Evolutionary conservation across 2,797 vertebrate species (phyloP).

Genomic region (Malurus leucopterus): DNA sequence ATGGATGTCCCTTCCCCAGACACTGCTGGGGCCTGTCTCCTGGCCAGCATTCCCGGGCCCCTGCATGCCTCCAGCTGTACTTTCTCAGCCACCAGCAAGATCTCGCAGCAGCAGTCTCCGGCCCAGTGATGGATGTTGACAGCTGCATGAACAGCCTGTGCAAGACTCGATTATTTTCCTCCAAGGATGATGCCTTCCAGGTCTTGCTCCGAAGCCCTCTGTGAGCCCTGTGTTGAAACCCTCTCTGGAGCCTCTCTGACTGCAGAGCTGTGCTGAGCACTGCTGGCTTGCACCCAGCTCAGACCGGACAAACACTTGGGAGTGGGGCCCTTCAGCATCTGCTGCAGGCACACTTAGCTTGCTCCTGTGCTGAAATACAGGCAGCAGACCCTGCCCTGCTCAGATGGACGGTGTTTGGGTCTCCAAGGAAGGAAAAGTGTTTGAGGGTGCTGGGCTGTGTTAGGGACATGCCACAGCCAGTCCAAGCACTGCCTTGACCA

Average conservation of each 20-base stretch:
- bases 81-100: slow-evolving; percentile 17
- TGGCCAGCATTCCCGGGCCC: neutral
- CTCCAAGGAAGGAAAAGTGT: neutral
- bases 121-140: slow-evolving; percentile 44
- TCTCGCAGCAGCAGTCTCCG: neutral
- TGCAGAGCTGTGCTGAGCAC: neutral
- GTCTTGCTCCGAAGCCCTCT: neutral
- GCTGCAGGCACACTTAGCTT: neutral
- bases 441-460: neutral
- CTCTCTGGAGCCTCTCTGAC: neutral
- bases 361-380: neutral
- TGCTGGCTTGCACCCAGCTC: neutral
- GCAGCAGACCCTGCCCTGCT: neutral
- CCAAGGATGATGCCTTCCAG: slow-evolving; percentile 16
- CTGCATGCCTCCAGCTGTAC: neutral
- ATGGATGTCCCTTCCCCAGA: slow-evolving; percentile 14
- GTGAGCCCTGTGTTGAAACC: neutral
- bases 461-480: neutral
- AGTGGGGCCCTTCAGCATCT: neutral
- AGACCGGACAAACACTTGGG: neutral
- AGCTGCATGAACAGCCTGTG: slow-evolving; percentile 33
- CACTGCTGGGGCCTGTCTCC: neutral
- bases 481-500: neutral
- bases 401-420: neutral
- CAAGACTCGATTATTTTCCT: neutral